These are phyloP conservation scores for Trichonephila clavipes DNA, from an alignment of 1,140 invertebrate genomes.

Conservation along the genomic window DNA sequence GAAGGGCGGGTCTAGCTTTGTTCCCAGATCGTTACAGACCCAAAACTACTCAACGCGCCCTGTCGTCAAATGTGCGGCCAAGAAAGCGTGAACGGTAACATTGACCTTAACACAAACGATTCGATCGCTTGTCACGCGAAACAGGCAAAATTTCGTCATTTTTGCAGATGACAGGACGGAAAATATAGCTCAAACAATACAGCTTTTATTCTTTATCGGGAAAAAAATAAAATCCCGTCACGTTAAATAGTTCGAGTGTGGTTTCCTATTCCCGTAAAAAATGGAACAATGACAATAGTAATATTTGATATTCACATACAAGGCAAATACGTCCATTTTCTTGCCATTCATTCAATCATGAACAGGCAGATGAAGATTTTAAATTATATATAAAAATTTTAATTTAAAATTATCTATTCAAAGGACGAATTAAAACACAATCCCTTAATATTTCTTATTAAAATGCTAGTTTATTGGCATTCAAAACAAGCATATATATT, in stretches of 20 bases:
- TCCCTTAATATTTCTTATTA: too few relatives aligned
- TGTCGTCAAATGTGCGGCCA: background rate
- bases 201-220: background rate
- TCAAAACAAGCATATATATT: too few relatives aligned
- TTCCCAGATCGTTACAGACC: background rate
- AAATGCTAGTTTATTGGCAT: too few relatives aligned
- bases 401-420: too few relatives aligned
- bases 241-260: background rate
- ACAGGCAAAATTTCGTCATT: background rate
- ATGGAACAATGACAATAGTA: too few relatives aligned
- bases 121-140: conserved; percentile 4
- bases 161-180: background rate
- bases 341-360: too few relatives aligned
- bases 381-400: too few relatives aligned
- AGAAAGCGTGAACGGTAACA: conserved; percentile 47
- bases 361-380: too few relatives aligned
- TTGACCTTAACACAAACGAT: conserved; percentile 41
- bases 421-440: too few relatives aligned
- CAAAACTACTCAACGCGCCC: background rate
- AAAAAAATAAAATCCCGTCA: background rate
- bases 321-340: too few relatives aligned
- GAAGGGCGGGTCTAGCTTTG: background rate
- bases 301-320: too few relatives aligned
- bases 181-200: background rate
- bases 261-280: too few relatives aligned